Evolutionary conservation across 2,888 invertebrate species (phyloP), one percentile per base, ranked within the genome.

Genomic region (Drosophila paramelanica): DNA sequence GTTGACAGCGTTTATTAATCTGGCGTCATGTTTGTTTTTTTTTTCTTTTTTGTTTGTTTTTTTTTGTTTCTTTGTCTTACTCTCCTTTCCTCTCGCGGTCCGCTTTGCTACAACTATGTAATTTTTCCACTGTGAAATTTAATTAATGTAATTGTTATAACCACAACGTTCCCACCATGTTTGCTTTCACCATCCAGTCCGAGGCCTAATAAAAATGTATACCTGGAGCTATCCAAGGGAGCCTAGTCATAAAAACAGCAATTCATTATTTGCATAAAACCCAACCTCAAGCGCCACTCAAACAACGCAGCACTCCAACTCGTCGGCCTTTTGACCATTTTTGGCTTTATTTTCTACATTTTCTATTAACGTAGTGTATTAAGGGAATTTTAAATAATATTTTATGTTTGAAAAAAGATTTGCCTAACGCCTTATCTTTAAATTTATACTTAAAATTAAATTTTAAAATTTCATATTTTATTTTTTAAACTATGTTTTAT

Each of bases 1-100:
- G 84, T 76, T 85, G 88, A 88, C 88, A 88, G 80, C 67, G 69
- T 65, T 76, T 86, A 85, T 85, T 85, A 85, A 85, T 88, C 80
- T 88, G 69, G 47, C 51, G 75, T 80, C 76, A 76, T 71, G 77
- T 74, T 73, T 71, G 68, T 60, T 13, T 71, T 82, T 74, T 73
- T 71, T 68, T 60, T 13, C n/a, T 46, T 38, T 7, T 20, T 0
- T 42, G 23, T 43, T 10, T 41, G n/a, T n/a, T n/a, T 13, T 46
- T 38, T 7, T 20, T 0, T 42, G 23, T 43, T 10, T 41, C 46
- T 2, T 50, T 8, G 10, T 14, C 23, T n/a, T 5, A 1, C 31
- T 25, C 8, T 25, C 6, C 0, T 46, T 13, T 20, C 4, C 33
- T 2, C 10, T 1, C 20, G 20, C 20, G 20, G 17, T 13, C 31